Conservation (phyloP, 53 echinoderm and acorn worm species). For the Echinarachnius parma region DNA sequence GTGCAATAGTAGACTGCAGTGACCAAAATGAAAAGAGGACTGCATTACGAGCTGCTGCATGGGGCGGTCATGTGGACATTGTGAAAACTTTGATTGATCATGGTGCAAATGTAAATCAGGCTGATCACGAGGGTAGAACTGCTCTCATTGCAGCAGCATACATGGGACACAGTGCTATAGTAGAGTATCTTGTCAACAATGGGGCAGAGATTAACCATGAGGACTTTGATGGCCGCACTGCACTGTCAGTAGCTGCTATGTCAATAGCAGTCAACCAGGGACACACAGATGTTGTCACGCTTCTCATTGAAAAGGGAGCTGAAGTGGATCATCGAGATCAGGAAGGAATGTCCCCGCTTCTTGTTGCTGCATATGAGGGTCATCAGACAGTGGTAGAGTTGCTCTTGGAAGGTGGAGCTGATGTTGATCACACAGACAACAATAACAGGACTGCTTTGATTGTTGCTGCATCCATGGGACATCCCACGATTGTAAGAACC, state of each 20-base stretch:
- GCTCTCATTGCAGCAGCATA: conserved; percentile 98
- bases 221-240: conserved; percentile 95
- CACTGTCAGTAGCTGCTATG: conserved; percentile 95
- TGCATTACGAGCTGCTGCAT: conserved; percentile 96
- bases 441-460: conserved; percentile 91
- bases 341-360: conserved; percentile 96
- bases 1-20: conserved; percentile 94
- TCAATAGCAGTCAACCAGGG: conserved; percentile 94
- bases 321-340: conserved; percentile 91
- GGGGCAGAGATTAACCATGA: conserved; percentile 91
- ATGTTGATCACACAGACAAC: conserved; percentile 92
- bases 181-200: conserved; percentile 75
- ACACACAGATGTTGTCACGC: conserved; percentile 86
- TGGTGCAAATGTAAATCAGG: conserved; percentile 91
- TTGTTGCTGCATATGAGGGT: conserved; percentile 95
- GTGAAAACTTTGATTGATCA: conserved; percentile 89
- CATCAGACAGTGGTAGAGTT: conserved; percentile 93
- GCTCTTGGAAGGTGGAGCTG: conserved; percentile 88
- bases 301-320: conserved; percentile 77
- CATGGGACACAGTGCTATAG: conserved; percentile 95
- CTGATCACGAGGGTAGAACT: conserved; percentile 97
- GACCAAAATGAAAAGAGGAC: conserved; percentile 90
- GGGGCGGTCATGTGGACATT: conserved; percentile 98
- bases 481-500: conserved; percentile 78
- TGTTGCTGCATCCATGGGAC: conserved; percentile 96